A percentile compares a stretch with the other conserved stretches of the same genome.
These are phyloP conservation scores for Mallotus villosus DNA, from an alignment of 2,797 vertebrate species.

Conservation along the genomic window DNA sequence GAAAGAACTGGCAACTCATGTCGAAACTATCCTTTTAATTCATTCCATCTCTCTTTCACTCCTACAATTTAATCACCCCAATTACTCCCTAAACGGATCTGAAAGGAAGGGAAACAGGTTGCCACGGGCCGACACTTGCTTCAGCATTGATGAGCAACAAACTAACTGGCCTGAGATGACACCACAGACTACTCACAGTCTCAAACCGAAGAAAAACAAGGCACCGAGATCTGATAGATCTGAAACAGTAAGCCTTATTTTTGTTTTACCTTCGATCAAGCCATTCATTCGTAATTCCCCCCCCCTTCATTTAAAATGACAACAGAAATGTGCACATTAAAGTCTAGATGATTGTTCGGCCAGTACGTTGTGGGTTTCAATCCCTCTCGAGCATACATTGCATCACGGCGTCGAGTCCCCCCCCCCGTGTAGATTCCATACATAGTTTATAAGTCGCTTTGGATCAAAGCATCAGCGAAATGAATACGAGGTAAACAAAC, in stretches of 20 bases:
- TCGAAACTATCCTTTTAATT: slow-evolving; percentile 36
- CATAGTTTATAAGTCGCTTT: not conserved
- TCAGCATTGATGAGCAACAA: slow-evolving; percentile 13
- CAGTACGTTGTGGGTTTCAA: too few species aligned
- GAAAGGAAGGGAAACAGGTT: slow-evolving; percentile 31
- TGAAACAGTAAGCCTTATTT: too few species aligned
- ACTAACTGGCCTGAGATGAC: slow-evolving; percentile 22
- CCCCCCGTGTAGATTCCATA: too few species aligned
- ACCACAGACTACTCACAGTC: not conserved
- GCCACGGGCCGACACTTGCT: slow-evolving; percentile 23
- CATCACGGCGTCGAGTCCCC: too few species aligned
- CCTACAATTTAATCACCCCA: slow-evolving; percentile 30
- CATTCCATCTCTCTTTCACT: slow-evolving; percentile 27
- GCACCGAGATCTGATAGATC: not conserved
- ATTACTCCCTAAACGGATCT: slow-evolving; percentile 53
- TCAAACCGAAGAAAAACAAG: not conserved
- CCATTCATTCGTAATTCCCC: too few species aligned
- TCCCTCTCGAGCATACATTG: too few species aligned
- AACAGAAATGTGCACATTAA: too few species aligned
- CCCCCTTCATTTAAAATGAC: too few species aligned
- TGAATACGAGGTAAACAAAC: too few species aligned
- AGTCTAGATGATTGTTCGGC: too few species aligned
- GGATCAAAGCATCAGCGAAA: too few species aligned
- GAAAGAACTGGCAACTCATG: slow-evolving; percentile 37
- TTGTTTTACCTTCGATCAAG: too few species aligned